Evolutionary conservation across 2,888 invertebrate species (phyloP), one percentile per base, ranked within the genome.

Genomic region (Chloromyia formosa): DNA sequence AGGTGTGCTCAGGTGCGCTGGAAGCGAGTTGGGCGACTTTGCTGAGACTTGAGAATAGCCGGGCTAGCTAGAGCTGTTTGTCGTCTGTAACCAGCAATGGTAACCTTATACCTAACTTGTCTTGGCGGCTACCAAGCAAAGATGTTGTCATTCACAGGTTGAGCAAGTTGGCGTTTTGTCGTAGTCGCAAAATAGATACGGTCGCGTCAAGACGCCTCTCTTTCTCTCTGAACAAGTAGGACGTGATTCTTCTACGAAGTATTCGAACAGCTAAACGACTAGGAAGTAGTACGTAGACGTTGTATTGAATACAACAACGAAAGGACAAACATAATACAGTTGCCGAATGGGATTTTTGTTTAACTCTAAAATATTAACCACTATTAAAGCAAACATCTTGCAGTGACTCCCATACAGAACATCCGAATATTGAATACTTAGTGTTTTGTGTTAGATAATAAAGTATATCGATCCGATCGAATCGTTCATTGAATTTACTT

Each of bases 141-240:
- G 54, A 68, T 49, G n/a, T 27, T 62, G 68, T 53, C 68, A 68
- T 68, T 49, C 54, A 45, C 68, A 73, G 75, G 40, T 75, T 76
- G 78, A 78, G 78, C 78, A 75, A 78, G 75, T 72, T 78, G 78
- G 66, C n/a, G 66, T 27, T 61, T 27, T 23, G 35, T 23, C 78
- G 78, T 79, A 80, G 80, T 80, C 80, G 79, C 79, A 77, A 78
- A 77, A 77, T 77, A 79, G 78, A 78, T 78, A 79, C 78, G 79
- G 77, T 79, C 78, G 79, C 78, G 80, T 74, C 45, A 66, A 75
- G 75, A 74, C 76, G 56, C 60, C 42, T 72, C 69, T 77, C 42
- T 16, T 49, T 66, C 66, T 49, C 16, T 49, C 49, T n/a, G 45
- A 42, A 64, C 22, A 49, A 20, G 4, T 14, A 23, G 16, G 66